Evolutionary conservation across 2,113 vertebrate species (phyloP).

Genomic region (Empidonax traillii): DNA sequence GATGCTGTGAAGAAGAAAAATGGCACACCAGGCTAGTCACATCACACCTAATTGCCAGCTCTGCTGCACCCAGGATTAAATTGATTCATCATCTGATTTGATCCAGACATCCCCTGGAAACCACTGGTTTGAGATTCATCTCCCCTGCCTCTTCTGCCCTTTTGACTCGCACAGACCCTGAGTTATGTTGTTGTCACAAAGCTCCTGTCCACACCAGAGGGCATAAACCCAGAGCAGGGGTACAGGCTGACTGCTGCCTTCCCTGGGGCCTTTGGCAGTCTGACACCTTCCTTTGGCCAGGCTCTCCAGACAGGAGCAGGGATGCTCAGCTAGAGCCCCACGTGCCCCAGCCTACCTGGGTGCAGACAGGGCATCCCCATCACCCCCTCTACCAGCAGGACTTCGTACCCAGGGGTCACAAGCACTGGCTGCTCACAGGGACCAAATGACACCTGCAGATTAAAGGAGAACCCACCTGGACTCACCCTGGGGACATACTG

Average conservation of each 20-base stretch:
- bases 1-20: neutral
- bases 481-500: too few relatives aligned
- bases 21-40: accelerated
- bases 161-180: neutral
- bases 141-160: neutral
- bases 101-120: neutral
- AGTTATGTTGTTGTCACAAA: neutral
- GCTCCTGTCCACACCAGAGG: neutral
- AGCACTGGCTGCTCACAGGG: neutral
- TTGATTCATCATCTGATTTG: neutral
- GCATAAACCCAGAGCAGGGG: neutral
- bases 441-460: neutral
- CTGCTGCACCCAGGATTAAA: neutral
- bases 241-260: neutral
- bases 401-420: neutral
- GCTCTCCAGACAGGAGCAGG: neutral
- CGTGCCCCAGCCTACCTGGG: accelerated
- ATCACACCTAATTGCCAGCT: neutral
- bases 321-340: neutral
- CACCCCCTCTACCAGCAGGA: neutral
- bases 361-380: neutral
- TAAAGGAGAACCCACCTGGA: neutral
- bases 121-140: neutral
- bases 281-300: neutral
- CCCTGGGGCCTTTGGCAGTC: neutral